These are phyloP conservation scores for Pocillopora grandis DNA, from an alignment of 92 coral and sea anemone species.

Conservation along the genomic window DNA sequence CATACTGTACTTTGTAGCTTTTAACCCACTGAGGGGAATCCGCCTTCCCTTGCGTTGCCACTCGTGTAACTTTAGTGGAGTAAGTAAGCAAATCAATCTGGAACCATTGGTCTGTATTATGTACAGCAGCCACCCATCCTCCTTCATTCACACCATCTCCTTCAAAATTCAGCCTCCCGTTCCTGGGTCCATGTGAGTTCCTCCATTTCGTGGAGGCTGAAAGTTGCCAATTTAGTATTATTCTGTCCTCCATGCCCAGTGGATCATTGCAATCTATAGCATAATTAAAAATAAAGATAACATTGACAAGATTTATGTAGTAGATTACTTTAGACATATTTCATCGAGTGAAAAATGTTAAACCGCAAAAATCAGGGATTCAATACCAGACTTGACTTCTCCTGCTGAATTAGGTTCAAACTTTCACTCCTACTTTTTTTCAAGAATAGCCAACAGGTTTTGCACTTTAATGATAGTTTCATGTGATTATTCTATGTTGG, in stretches of 20 bases:
- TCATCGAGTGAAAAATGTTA: too few species aligned
- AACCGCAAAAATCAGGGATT: too few species aligned
- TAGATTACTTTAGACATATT: too few species aligned
- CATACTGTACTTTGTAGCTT: constrained; percentile 11
- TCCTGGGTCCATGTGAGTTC: background rate
- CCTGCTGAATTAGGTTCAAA: too few species aligned
- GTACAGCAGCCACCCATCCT: background rate
- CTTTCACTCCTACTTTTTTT: too few species aligned
- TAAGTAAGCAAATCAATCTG: background rate
- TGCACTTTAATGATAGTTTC: too few species aligned
- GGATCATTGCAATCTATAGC: background rate
- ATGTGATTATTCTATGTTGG: too few species aligned
- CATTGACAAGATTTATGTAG: too few species aligned
- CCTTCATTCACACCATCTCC: background rate
- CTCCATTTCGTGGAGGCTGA: background rate
- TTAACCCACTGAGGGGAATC: background rate
- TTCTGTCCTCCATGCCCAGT: background rate
- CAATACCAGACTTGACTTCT: too few species aligned
- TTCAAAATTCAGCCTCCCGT: background rate
- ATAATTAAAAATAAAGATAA: background rate
- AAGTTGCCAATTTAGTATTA: background rate
- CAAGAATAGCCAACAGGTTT: too few species aligned
- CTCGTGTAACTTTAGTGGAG: constrained; percentile 1
- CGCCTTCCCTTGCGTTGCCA: constrained; percentile 23
- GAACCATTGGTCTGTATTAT: background rate